phyloP scores from a whole-genome alignment of 2,113 vertebrate species.

The Solenodon paradoxus region DNA sequence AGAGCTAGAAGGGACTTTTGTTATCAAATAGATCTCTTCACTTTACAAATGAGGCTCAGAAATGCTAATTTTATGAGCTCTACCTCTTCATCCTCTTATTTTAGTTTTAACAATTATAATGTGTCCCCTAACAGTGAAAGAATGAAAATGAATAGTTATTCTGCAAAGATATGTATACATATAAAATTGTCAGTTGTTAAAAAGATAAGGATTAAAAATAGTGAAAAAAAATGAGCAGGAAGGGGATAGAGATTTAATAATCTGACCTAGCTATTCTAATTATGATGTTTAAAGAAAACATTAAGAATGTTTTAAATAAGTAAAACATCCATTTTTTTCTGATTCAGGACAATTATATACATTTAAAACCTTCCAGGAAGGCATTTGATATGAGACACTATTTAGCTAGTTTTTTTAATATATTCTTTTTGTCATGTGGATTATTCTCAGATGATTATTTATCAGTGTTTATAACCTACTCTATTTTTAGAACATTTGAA shows the following conservation, averaged over 20 bases:
- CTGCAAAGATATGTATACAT: neutral
- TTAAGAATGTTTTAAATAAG: neutral
- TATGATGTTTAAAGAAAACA: neutral
- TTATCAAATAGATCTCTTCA: neutral
- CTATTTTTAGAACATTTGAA: conserved; percentile 30
- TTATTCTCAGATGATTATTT: neutral
- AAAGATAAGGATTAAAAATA: neutral
- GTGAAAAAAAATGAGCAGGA: neutral
- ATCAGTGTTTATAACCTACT: neutral
- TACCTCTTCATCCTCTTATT: neutral
- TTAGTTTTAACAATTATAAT: neutral
- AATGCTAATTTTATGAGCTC: neutral
- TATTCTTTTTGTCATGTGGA: neutral
- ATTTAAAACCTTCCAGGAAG: neutral
- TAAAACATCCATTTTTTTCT: neutral
- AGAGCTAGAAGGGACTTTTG: neutral
- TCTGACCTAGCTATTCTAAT: neutral
- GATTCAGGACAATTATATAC: neutral
- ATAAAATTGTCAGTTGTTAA: neutral
- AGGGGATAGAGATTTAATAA: neutral
- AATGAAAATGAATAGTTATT: neutral
- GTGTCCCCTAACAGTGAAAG: neutral
- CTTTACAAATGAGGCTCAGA: neutral
- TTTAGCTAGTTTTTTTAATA: neutral
- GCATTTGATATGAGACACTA: neutral